These are phyloP conservation scores for Oceanodroma tethys DNA, from an alignment of 2,113 vertebrate species.

Conservation along the genomic window DNA sequence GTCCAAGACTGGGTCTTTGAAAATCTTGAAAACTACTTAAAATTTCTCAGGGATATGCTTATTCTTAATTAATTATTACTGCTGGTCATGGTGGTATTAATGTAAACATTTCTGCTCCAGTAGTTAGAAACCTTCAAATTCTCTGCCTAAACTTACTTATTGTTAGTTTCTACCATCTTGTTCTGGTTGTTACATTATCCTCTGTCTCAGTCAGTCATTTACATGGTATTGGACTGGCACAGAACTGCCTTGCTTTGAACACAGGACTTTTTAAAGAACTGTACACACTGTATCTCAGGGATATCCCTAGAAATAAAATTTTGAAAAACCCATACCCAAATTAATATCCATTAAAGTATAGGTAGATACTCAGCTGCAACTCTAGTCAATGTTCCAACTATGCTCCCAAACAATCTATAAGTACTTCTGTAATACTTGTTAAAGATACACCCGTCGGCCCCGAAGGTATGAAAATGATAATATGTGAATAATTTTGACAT, in stretches of 20 bases:
- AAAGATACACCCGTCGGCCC: neutral
- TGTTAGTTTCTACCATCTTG: neutral
- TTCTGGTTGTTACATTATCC: neutral
- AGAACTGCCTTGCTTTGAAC: neutral
- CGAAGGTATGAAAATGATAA: neutral
- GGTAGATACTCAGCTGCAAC: neutral
- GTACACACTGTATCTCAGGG: accelerated
- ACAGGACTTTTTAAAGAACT: neutral
- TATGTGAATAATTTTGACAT: neutral
- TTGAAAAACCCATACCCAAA: neutral
- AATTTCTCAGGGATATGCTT: neutral
- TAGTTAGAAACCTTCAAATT: neutral
- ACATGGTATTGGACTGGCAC: neutral
- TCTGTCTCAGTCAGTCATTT: neutral
- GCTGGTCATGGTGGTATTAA: neutral
- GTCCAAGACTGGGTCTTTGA: neutral
- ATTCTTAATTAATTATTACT: neutral
- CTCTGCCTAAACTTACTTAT: neutral
- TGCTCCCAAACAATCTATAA: neutral
- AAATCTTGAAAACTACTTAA: neutral
- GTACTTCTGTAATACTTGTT: neutral
- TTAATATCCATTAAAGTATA: neutral
- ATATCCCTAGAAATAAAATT: neutral
- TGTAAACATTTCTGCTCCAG: neutral
- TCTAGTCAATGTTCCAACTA: accelerated